Evolutionary conservation across 2,797 vertebrate genomes (phyloP).

Genomic region (Erpetoichthys calabaricus): DNA sequence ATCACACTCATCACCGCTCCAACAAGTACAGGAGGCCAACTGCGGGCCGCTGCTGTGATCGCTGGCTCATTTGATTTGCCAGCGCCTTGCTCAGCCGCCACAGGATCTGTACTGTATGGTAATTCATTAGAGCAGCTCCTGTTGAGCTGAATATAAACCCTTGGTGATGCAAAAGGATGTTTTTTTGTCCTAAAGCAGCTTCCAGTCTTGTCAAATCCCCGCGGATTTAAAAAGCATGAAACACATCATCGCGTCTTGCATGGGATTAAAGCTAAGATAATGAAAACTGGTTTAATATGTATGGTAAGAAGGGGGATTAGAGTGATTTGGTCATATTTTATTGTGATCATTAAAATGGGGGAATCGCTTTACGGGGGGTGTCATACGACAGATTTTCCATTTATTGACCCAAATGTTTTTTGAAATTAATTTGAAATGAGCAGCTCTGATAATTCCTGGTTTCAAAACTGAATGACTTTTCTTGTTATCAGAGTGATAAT

Average conservation of each 20-base stretch:
- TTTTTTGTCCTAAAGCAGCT: constrained; percentile 4
- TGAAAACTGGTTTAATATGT: constrained; percentile 9
- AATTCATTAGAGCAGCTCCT: background rate
- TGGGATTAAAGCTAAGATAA: constrained; percentile 5
- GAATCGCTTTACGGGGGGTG: constrained; percentile 9
- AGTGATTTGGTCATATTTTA: constrained; percentile 15
- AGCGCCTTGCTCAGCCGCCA: background rate
- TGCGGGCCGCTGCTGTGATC: too few relatives aligned
- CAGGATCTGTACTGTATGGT: background rate
- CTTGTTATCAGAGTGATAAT: too few relatives aligned
- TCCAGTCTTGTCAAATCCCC: constrained; percentile 1
- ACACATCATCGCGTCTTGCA: constrained; percentile 1
- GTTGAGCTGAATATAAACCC: background rate
- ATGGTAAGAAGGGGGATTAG: constrained; percentile 16
- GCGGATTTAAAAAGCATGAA: constrained; percentile 6
- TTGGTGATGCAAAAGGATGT: background rate
- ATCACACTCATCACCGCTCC: too few relatives aligned
- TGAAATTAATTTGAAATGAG: constrained; percentile 11
- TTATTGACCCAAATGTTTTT: background rate
- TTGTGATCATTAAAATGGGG: constrained; percentile 25
- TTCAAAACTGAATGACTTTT: too few relatives aligned
- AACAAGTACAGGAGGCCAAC: too few relatives aligned
- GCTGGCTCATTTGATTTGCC: too few relatives aligned
- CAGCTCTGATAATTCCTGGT: background rate
- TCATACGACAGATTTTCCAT: constrained; percentile 16